Conservation (phyloP, 2,113 vertebrate genomes). For the Embiotoca jacksoni region DNA sequence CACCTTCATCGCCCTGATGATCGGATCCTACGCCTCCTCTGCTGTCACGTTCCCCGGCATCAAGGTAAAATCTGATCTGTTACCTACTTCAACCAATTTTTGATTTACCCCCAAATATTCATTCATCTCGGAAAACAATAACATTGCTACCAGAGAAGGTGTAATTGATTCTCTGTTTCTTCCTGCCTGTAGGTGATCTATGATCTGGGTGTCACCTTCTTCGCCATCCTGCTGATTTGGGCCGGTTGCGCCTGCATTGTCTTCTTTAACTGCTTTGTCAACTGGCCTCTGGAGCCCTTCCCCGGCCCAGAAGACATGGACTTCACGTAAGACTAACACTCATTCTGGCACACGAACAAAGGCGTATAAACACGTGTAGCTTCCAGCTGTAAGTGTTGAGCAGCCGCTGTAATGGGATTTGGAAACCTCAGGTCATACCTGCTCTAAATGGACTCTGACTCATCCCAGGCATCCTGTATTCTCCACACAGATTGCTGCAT, state of each 20-base stretch:
- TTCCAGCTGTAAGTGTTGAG: constrained; percentile 20
- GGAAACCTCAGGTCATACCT: constrained; percentile 11
- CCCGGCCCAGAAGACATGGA: constrained; percentile 99
- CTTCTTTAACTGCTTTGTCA: constrained; percentile 98
- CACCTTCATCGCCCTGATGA: constrained; percentile 98
- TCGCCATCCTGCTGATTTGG: constrained; percentile 94
- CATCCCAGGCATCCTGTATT: constrained; percentile 25
- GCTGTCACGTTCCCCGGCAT: constrained; percentile 98
- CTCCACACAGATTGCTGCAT: constrained; percentile 29
- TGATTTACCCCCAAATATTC: not conserved
- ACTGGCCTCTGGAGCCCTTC: constrained; percentile 98
- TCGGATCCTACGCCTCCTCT: constrained; percentile 98
- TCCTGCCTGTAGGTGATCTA: constrained; percentile 90
- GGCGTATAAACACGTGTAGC: not conserved
- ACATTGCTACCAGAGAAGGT: not conserved
- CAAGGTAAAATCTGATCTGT: constrained; percentile 84
- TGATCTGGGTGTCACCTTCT: constrained; percentile 92
- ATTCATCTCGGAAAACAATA: not conserved
- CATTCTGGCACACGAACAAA: not conserved
- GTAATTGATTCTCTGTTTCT: constrained; percentile 27
- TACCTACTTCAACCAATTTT: not conserved
- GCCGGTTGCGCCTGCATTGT: constrained; percentile 93
- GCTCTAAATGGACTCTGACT: constrained; percentile 24
- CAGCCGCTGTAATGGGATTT: not conserved
- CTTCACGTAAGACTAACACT: constrained; percentile 89